phyloP scores from a whole-genome alignment of 2,888 invertebrate genomes.

The Tineola bisselliella region DNA sequence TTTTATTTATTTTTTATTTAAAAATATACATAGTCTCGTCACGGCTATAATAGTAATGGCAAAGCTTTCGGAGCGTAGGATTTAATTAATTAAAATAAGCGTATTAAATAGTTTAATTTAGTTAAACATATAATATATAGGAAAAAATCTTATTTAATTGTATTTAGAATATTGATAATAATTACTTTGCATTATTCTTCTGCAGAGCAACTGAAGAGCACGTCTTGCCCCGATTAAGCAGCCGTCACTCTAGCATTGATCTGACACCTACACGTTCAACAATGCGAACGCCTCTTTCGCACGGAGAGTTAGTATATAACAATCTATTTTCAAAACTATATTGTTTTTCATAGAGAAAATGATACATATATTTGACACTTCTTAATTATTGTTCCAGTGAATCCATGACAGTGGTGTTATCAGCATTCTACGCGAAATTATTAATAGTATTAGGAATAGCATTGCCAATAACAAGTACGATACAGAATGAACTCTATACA shows the following conservation, averaged over 20 bases:
- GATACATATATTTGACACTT: too few species aligned
- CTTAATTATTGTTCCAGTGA: conserved; percentile 61
- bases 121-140: too few species aligned
- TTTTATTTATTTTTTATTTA: too few species aligned
- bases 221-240: conserved; percentile 49
- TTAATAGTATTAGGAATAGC: conserved; percentile 73
- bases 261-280: background rate
- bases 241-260: conserved; percentile 45
- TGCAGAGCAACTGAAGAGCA: conserved; percentile 20
- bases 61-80: too few species aligned
- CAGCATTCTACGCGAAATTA: conserved; percentile 73
- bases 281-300: conserved; percentile 33
- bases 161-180: background rate
- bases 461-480: conserved; percentile 71
- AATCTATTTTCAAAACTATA: background rate
- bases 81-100: too few species aligned
- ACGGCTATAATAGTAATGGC: too few species aligned
- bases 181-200: background rate
- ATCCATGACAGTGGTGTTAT: conserved; percentile 69
- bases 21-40: too few species aligned
- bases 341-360: too few species aligned
- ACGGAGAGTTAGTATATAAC: conserved; percentile 48
- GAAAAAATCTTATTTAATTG: too few species aligned
- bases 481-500: conserved; percentile 63
- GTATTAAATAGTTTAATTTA: too few species aligned